Conservation (phyloP, 2,888 invertebrate genomes). For the Hyposoter didymator region DNA sequence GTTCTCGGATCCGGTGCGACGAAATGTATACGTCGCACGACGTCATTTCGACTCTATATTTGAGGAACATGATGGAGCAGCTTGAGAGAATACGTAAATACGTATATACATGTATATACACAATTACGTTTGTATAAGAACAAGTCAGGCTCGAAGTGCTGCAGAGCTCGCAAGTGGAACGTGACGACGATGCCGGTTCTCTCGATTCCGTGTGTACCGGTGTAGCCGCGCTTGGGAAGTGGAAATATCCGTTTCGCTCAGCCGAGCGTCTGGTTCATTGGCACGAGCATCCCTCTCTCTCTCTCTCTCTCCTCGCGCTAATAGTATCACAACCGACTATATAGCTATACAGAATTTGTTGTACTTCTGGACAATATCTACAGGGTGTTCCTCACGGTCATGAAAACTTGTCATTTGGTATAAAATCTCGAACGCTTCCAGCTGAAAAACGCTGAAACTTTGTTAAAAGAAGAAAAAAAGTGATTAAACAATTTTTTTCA, state of each 20-base stretch:
- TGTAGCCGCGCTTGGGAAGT: conserved; percentile 59
- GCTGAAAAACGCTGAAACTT: too few species aligned
- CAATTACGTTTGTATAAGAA: not conserved
- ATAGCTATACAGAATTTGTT: conserved; percentile 36
- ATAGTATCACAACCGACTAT: conserved; percentile 29
- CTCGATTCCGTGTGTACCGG: conserved; percentile 33
- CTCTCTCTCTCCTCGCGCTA: conserved; percentile 49
- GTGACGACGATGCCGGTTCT: conserved; percentile 63
- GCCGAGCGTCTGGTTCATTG: conserved; percentile 73
- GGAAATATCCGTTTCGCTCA: conserved; percentile 72
- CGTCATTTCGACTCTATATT: not conserved
- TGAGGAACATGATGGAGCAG: conserved; percentile 24
- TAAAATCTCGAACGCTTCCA: too few species aligned
- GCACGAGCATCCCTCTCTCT: conserved; percentile 66
- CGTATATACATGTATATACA: not conserved
- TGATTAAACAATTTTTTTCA: too few species aligned
- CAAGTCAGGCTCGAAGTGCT: conserved; percentile 26
- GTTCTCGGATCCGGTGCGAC: not conserved
- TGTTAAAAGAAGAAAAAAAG: too few species aligned
- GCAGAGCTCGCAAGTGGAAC: conserved; percentile 68
- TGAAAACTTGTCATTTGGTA: too few species aligned
- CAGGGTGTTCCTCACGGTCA: not conserved
- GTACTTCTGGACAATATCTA: conserved; percentile 24
- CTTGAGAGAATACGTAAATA: not conserved
- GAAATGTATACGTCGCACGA: not conserved